Percentiles rank a stretch among this genome's conserved stretches.
Evolutionary conservation across 2,888 invertebrate species (phyloP).

Genomic region (Rhagonycha fulva): DNA sequence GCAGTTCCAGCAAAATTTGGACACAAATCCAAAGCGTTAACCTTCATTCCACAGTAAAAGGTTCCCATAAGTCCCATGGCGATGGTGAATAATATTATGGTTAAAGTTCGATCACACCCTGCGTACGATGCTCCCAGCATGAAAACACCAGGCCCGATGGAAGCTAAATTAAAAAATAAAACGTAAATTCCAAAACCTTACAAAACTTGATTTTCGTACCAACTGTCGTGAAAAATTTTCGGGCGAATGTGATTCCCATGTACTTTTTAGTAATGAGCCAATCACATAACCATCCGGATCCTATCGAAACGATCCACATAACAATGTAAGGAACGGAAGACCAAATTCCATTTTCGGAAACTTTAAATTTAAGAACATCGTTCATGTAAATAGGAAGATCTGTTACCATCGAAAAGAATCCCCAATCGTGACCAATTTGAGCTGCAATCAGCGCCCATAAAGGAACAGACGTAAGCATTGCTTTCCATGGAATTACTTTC

Average conservation of each 20-base stretch:
- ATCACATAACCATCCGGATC: slow-evolving; percentile 71
- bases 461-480: slow-evolving; percentile 71
- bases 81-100: slow-evolving; percentile 61
- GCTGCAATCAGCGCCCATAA: slow-evolving; percentile 76
- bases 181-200: background rate
- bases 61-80: slow-evolving; percentile 71
- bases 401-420: slow-evolving; percentile 73
- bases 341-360: slow-evolving; percentile 65
- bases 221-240: slow-evolving; percentile 56
- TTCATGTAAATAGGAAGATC: slow-evolving; percentile 74
- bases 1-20: slow-evolving; percentile 68
- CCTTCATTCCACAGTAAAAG: slow-evolving; percentile 70
- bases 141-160: slow-evolving; percentile 64
- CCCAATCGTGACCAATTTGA: slow-evolving; percentile 74
- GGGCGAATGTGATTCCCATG: slow-evolving; percentile 61
- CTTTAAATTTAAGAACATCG: slow-evolving; percentile 68
- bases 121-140: slow-evolving; percentile 67
- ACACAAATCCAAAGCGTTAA: slow-evolving; percentile 67
- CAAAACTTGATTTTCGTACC: slow-evolving; percentile 11
- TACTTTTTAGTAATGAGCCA: slow-evolving; percentile 65
- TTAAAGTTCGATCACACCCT: slow-evolving; percentile 59
- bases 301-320: slow-evolving; percentile 68
- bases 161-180: slow-evolving; percentile 55
- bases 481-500: slow-evolving; percentile 59
- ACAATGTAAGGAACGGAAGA: slow-evolving; percentile 69